Conservation (phyloP, 2,888 invertebrate genomes). For the Allygus modestus region DNA sequence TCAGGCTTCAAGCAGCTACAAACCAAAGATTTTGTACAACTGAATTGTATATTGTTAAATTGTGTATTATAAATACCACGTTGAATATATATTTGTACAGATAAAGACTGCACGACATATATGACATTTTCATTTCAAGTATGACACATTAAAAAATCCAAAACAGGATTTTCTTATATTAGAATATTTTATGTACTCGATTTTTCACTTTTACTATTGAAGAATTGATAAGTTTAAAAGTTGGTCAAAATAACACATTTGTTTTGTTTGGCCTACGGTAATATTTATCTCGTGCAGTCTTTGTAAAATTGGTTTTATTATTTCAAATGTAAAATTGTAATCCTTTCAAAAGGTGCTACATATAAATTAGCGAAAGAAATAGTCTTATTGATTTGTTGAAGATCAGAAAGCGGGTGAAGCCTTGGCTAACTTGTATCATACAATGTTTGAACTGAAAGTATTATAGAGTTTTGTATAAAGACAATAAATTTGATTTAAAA, state of each 20-base stretch:
- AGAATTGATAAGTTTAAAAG: too few relatives aligned
- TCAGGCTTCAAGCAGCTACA: slow-evolving; percentile 51
- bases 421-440: slow-evolving; percentile 37
- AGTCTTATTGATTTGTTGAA: slow-evolving; percentile 31
- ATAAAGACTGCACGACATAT: slow-evolving; percentile 3
- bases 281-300: neutral
- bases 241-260: too few relatives aligned
- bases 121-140: neutral
- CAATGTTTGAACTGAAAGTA: slow-evolving; percentile 46
- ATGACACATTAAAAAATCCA: too few relatives aligned
- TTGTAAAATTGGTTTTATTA: neutral
- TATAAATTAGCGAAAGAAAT: neutral
- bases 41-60: slow-evolving; percentile 36
- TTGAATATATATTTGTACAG: slow-evolving; percentile 25
- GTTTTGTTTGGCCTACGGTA: too few relatives aligned
- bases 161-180: too few relatives aligned
- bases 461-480: slow-evolving; percentile 45
- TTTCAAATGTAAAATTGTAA: neutral
- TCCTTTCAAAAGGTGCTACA: slow-evolving; percentile 50
- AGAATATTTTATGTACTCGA: too few relatives aligned
- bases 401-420: slow-evolving; percentile 32
- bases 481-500: slow-evolving; percentile 34
- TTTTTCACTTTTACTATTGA: too few relatives aligned
- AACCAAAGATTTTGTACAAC: slow-evolving; percentile 49
- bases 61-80: neutral